Conservation (phyloP, 2,888 invertebrate species). For the Phaonia tiefii region DNA sequence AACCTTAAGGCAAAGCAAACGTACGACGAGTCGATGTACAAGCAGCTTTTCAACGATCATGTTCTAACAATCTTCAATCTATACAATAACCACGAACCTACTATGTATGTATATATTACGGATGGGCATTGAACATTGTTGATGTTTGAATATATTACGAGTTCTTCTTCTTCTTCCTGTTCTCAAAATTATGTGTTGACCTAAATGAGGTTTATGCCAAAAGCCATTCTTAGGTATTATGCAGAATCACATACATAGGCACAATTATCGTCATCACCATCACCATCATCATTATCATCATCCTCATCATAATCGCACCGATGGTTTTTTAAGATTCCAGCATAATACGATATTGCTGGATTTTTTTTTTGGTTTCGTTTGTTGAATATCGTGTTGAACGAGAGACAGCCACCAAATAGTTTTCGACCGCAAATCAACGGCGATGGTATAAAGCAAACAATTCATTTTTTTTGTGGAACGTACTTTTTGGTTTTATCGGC, state of each 20-base stretch:
- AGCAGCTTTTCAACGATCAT: slow-evolving; percentile 27
- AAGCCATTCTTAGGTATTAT: slow-evolving; percentile 30
- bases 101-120: too few relatives aligned
- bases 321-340: slow-evolving; percentile 29
- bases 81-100: slow-evolving; percentile 1
- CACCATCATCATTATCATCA: background rate
- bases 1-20: slow-evolving; percentile 12
- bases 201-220: slow-evolving; percentile 60
- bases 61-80: slow-evolving; percentile 13
- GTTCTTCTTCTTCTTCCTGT: background rate
- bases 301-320: background rate
- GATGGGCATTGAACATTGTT: too few relatives aligned
- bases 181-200: slow-evolving; percentile 45
- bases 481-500: too few relatives aligned
- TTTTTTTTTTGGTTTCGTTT: background rate
- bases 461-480: slow-evolving; percentile 24
- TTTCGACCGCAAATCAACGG: slow-evolving; percentile 26
- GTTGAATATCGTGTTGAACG: background rate
- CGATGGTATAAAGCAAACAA: slow-evolving; percentile 20
- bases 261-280: slow-evolving; percentile 11
- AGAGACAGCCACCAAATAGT: background rate
- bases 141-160: background rate
- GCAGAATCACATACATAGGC: slow-evolving; percentile 7
- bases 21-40: background rate
- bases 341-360: background rate